Evolutionary conservation across 2,888 invertebrate species (phyloP).

Genomic region (Leucoma salicis): DNA sequence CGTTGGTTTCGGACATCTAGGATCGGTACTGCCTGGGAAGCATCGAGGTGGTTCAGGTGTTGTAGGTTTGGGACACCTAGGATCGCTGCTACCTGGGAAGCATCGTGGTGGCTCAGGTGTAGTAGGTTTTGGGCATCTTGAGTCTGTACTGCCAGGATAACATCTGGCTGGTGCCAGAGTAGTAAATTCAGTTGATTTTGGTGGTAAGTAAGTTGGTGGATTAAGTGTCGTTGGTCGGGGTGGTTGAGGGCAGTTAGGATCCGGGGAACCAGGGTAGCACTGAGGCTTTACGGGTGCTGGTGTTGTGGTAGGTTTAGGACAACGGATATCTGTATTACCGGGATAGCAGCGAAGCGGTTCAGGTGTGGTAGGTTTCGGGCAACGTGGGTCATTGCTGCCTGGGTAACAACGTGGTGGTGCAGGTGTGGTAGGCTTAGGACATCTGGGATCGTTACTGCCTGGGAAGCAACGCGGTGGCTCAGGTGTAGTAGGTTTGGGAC

Average conservation of each 20-base stretch:
- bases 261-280: constrained; percentile 51
- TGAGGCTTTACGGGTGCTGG: constrained; percentile 13
- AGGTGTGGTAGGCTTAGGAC: constrained; percentile 35
- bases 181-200: constrained; percentile 29
- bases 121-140: constrained; percentile 31
- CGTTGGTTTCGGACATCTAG: constrained; percentile 48
- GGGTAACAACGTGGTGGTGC: constrained; percentile 6
- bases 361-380: constrained; percentile 44
- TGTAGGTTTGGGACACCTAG: constrained; percentile 32
- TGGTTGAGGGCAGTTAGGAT: constrained; percentile 47
- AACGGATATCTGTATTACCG: constrained; percentile 53
- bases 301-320: constrained; percentile 43
- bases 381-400: constrained; percentile 4
- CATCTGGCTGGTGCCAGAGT: constrained; percentile 32
- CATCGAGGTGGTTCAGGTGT: constrained; percentile 30
- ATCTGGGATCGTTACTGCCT: constrained; percentile 43
- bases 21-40: constrained; percentile 57
- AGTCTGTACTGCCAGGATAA: constrained; percentile 25
- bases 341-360: constrained; percentile 39
- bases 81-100: constrained; percentile 47
- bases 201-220: constrained; percentile 22
- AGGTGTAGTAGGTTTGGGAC: constrained; percentile 37
- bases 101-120: constrained; percentile 32
- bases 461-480: constrained; percentile 42
- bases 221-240: constrained; percentile 33